Evolutionary conservation across 2,888 invertebrate species (phyloP).

Genomic region (Athalia rosae): DNA sequence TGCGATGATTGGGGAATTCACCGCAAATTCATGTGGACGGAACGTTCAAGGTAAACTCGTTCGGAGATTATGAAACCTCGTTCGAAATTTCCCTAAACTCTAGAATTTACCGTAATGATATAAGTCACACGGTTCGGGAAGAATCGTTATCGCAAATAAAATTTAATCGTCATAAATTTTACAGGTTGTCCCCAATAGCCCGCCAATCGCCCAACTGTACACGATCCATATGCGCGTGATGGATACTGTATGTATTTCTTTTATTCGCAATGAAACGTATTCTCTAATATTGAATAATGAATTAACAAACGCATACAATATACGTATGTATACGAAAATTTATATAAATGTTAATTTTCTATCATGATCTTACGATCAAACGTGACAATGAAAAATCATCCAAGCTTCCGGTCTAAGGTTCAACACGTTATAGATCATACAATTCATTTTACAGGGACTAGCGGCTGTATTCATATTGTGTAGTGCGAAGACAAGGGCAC

Average conservation of each 20-base stretch:
- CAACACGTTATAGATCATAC: too few relatives aligned
- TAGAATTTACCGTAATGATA: neutral
- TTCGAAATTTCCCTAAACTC: too few relatives aligned
- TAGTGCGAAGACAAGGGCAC: too few relatives aligned
- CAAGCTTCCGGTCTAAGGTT: neutral
- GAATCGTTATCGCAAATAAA: neutral
- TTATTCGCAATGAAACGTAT: neutral
- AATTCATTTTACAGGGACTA: too few relatives aligned
- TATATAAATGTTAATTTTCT: too few relatives aligned
- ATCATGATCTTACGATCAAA: neutral
- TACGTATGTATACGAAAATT: too few relatives aligned
- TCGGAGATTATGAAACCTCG: too few relatives aligned
- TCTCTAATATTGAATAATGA: too few relatives aligned
- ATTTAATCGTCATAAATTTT: slow-evolving; percentile 1
- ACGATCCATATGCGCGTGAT: neutral
- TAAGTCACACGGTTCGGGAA: neutral
- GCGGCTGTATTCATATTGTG: too few relatives aligned
- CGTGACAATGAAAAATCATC: neutral
- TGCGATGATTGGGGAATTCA: slow-evolving; percentile 5
- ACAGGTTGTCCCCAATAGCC: neutral
- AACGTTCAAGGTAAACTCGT: slow-evolving; percentile 46
- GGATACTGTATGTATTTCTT: slow-evolving; percentile 2
- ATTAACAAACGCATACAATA: too few relatives aligned
- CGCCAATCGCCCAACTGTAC: neutral
- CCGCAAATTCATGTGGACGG: slow-evolving; percentile 45